phyloP scores from a whole-genome alignment of 2,113 vertebrate species.

The Calonectris borealis region DNA sequence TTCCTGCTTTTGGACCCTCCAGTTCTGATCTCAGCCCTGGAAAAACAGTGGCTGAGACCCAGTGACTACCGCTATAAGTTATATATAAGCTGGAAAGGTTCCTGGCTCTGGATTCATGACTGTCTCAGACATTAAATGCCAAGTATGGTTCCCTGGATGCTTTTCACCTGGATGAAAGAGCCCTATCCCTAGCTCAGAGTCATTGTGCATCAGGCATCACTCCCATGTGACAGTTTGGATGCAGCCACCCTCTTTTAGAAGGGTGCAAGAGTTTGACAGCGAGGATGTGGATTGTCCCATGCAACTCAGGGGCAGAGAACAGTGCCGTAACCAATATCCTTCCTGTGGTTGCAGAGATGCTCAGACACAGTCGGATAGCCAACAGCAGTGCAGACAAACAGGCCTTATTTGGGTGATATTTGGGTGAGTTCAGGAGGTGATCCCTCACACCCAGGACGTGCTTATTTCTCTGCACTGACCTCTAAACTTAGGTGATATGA shows the following conservation, averaged over 20 bases:
- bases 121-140: neutral
- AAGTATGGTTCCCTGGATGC: neutral
- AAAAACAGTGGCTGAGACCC: neutral
- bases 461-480: neutral
- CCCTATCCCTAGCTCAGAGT: neutral
- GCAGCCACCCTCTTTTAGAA: neutral
- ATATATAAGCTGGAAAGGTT: neutral
- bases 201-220: neutral
- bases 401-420: neutral
- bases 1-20: neutral
- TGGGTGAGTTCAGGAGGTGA: neutral
- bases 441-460: neutral
- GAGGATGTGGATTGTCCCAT: neutral
- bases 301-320: neutral
- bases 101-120: neutral
- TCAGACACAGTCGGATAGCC: neutral
- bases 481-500: accelerated
- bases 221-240: neutral
- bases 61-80: neutral
- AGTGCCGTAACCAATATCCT: accelerated
- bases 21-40: neutral
- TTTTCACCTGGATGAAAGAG: neutral
- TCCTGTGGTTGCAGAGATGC: neutral
- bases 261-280: neutral
- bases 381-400: neutral